A percentile compares a stretch with the other conserved stretches of the same genome.
These are phyloP conservation scores for Lamprotornis superbus DNA, from an alignment of 2,113 vertebrate species.

Conservation along the genomic window DNA sequence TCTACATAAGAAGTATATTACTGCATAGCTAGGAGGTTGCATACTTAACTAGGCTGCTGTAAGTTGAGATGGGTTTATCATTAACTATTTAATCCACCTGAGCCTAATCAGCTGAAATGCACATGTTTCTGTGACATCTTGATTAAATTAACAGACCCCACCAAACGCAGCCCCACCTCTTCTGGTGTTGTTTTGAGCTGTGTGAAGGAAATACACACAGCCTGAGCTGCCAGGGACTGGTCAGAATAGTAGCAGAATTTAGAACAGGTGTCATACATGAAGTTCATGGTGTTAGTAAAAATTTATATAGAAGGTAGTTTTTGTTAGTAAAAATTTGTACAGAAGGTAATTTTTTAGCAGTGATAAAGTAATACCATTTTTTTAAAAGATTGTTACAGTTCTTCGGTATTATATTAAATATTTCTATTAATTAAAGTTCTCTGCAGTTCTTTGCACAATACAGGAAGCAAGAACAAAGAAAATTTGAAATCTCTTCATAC, in stretches of 20 bases:
- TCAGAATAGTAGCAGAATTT: background rate
- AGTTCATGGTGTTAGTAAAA: background rate
- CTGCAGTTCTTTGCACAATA: background rate
- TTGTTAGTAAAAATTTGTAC: background rate
- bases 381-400: background rate
- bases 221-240: background rate
- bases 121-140: background rate
- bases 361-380: background rate
- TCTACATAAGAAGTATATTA: background rate
- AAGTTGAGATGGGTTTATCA: background rate
- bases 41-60: background rate
- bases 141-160: background rate
- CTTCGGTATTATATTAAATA: background rate
- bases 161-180: background rate
- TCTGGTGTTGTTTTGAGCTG: background rate
- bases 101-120: background rate
- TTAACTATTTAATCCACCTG: background rate
- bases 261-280: background rate
- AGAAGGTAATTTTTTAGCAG: background rate
- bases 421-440: background rate
- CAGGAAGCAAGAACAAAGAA: background rate
- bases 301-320: background rate
- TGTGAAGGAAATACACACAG: fast-evolving
- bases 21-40: background rate
- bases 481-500: background rate